Base-by-base conservation (phyloP, 2,888 invertebrate species). In the Tetragnatha montana region DNA sequence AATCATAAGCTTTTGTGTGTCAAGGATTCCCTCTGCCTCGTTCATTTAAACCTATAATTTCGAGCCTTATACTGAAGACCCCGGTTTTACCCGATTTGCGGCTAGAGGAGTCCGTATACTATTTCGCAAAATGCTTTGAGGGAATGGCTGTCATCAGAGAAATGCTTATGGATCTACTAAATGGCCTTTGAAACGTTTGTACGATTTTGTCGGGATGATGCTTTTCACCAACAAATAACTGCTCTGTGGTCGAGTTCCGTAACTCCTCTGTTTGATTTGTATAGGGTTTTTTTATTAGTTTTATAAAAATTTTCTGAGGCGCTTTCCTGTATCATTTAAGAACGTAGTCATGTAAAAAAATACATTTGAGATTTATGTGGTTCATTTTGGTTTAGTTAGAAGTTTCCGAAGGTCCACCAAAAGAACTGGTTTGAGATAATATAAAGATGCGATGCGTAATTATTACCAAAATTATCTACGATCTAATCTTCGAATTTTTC, bases 1-100 rank as follows among this genome's bases (percentile, higher is more conserved):
- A 22, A 51, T 22, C 12, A 22, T 21, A n/a, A 35, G 73, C 21
- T 82, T 82, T 82, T 82, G 82, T 82, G 74, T 82, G 82, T 82
- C 82, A 82, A 82, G 82, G 82, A 82, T 82, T 35, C 35, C 60
- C 50, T n/a, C n/a, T 82, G 60, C 51, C n/a, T 1, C 10, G 60
- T 22, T 82, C 60, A 47, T 10, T 10, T 82, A 74, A 21, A 51
- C 73, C 60, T 82, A 82, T 82, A 82, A 82, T 82, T 82, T 60
- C 74, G 10, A 82, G 73, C 73, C 74, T 74, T 74, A 82, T 60
- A 82, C 73, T 35, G 35, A 50, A 51, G 14, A 21, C 35, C 17
- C 17, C 0, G 73, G 73, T 82, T 74, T 82, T 74, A 8, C 78
- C 78, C 74, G n/a, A 8, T 50, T 74, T 60, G 73, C 21, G n/a